Evolutionary conservation across 2,113 vertebrate genomes (phyloP).

Genomic region (Podarcis cretensis): DNA sequence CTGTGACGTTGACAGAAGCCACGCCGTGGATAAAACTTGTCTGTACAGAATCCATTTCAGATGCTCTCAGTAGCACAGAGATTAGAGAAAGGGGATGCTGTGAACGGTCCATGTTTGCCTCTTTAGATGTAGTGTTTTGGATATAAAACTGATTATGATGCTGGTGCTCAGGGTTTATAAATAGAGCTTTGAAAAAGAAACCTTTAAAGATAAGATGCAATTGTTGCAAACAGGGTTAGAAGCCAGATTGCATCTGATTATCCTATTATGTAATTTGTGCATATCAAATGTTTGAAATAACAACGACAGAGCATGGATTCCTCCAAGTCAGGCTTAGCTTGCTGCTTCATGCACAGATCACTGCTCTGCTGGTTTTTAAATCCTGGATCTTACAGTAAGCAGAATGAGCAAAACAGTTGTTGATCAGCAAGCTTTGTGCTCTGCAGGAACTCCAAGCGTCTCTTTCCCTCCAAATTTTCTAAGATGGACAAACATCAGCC

Average conservation of each 20-base stretch:
- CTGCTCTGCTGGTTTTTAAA: not conserved
- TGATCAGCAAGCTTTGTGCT: not conserved
- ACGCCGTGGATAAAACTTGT: not conserved
- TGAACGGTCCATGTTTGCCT: not conserved
- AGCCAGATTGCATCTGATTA: not conserved
- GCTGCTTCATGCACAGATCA: not conserved
- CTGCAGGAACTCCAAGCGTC: fast-evolving
- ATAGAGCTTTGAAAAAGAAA: not conserved
- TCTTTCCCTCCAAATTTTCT: not conserved
- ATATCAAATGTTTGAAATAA: not conserved
- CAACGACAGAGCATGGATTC: not conserved
- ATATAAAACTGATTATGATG: not conserved
- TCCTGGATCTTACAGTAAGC: not conserved
- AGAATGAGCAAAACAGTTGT: not conserved
- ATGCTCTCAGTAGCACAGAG: not conserved
- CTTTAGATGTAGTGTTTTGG: not conserved
- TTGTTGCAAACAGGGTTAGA: not conserved
- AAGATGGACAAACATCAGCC: not conserved
- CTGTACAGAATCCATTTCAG: not conserved
- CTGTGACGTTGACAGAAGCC: not conserved
- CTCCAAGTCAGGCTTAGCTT: not conserved
- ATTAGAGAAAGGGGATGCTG: not conserved
- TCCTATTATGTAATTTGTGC: conserved; percentile 13
- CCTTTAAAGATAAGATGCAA: not conserved
- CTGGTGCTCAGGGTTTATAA: not conserved